Evolutionary conservation across 2,113 vertebrate species (phyloP).

Genomic region (Lamprologus ornatipinnis): DNA sequence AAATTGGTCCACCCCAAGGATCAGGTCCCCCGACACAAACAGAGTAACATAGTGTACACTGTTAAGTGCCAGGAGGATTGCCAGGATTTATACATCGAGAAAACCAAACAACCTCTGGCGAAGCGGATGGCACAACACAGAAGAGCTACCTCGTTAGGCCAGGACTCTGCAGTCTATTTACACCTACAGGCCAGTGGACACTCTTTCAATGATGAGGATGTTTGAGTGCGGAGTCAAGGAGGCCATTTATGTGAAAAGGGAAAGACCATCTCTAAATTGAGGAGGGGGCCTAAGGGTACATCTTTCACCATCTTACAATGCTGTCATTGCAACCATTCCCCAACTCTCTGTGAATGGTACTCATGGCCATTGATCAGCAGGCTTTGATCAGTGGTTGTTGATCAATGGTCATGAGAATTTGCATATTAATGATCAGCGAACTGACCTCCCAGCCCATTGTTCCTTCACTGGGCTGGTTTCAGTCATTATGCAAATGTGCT

Average conservation of each 20-base stretch:
- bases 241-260: not conserved
- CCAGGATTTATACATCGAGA: too few species aligned
- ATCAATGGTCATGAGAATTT: not conserved
- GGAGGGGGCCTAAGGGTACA: not conserved
- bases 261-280: not conserved
- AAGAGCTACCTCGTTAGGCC: not conserved
- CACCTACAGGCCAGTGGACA: not conserved
- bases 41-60: too few species aligned
- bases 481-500: not conserved
- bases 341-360: not conserved
- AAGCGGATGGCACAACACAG: not conserved
- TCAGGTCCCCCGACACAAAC: too few species aligned
- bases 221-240: not conserved
- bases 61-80: too few species aligned
- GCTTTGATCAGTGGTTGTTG: not conserved
- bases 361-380: not conserved
- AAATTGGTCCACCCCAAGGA: too few species aligned
- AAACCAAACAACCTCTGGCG: not conserved
- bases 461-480: not conserved
- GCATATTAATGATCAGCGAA: not conserved
- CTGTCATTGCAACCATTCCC: not conserved
- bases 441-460: not conserved
- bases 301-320: not conserved
- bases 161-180: not conserved
- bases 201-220: not conserved